Conservation (phyloP, 2,113 vertebrate genomes). For the Gopherus flavomarginatus region DNA sequence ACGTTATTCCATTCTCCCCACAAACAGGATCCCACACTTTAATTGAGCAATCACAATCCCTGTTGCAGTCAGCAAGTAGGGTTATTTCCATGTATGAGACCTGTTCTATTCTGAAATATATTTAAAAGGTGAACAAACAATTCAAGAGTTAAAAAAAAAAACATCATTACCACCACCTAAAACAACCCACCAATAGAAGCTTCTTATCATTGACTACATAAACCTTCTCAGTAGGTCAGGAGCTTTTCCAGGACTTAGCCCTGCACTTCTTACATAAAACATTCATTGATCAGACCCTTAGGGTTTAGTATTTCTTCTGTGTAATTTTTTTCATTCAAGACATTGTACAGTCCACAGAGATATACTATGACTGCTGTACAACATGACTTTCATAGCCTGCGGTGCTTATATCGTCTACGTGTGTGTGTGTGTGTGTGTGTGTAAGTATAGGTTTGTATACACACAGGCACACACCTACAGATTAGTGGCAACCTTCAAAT, state of each 20-base stretch:
- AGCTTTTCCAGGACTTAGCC: background rate
- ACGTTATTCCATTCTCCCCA: constrained; percentile 86
- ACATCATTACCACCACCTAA: background rate
- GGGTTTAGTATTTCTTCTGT: background rate
- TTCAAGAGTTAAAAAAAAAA: background rate
- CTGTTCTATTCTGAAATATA: constrained; percentile 73
- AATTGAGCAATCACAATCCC: constrained; percentile 71
- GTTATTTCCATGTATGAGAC: constrained; percentile 65
- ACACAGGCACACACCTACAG: background rate
- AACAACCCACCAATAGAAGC: background rate
- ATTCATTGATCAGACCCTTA: background rate
- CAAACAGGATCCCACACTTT: constrained; percentile 93
- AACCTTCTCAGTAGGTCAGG: background rate
- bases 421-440: background rate
- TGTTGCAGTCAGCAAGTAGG: constrained; percentile 83
- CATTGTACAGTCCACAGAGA: background rate
- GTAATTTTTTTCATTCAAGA: background rate
- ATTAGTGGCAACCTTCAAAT: background rate
- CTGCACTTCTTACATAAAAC: background rate
- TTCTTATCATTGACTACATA: background rate
- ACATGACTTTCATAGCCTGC: background rate
- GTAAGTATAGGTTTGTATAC: rapidly evolving
- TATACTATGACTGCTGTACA: background rate
- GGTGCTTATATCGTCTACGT: background rate
- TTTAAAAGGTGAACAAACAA: constrained; percentile 19